phyloP scores from a whole-genome alignment of 2,797 vertebrate genomes.

The Danio tinwini region DNA sequence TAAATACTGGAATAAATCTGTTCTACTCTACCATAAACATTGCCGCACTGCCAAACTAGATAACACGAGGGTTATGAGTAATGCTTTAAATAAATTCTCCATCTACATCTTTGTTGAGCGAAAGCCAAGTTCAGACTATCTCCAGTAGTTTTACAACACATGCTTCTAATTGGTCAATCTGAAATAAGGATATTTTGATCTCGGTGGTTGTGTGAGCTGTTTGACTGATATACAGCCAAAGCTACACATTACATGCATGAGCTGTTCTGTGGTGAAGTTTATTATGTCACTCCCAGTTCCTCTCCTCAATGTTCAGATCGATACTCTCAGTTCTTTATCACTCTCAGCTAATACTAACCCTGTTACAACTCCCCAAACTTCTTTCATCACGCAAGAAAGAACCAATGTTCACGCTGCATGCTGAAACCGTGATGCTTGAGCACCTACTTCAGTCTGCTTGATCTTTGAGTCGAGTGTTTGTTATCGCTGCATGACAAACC shows the following conservation, averaged over 20 bases:
- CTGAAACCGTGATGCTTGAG: not conserved
- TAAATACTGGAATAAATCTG: not conserved
- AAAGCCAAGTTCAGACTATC: not conserved
- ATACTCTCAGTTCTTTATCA: constrained; percentile 2
- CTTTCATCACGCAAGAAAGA: not conserved
- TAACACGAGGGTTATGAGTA: not conserved
- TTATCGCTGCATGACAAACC: constrained; percentile 24
- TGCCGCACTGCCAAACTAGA: not conserved
- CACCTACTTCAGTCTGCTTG: constrained; percentile 39
- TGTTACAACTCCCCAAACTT: not conserved
- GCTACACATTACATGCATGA: not conserved
- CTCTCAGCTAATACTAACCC: constrained; percentile 4
- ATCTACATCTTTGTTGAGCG: not conserved
- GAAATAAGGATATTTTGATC: not conserved
- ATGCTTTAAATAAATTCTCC: not conserved
- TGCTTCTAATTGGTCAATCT: not conserved
- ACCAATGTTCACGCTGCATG: not conserved
- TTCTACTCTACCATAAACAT: not conserved
- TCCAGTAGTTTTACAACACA: not conserved
- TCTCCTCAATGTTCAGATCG: constrained; percentile 16
- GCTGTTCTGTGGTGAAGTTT: constrained; percentile 18
- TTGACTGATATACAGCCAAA: not conserved
- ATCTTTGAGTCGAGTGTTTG: constrained; percentile 36
- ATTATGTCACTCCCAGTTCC: constrained; percentile 24
- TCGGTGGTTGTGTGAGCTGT: constrained; percentile 4